phyloP scores from a whole-genome alignment of 2,888 invertebrate species.

The Xanthorhoe spadicearia region DNA sequence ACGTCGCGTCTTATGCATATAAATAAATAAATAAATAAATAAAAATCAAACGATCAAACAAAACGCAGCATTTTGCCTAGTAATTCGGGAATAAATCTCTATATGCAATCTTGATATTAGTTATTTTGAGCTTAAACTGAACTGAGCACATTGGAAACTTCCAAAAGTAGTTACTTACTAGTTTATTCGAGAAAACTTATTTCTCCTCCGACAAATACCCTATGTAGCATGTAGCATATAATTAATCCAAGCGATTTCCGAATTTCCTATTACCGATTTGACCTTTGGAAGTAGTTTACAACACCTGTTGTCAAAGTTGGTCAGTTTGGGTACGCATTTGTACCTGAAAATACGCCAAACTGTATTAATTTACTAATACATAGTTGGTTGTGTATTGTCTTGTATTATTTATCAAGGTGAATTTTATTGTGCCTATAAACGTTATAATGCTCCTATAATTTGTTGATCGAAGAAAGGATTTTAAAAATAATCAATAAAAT shows the following conservation, averaged over 20 bases:
- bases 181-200: neutral
- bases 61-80: too few relatives aligned
- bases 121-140: neutral
- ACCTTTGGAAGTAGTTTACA: constrained; percentile 2
- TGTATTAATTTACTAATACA: neutral
- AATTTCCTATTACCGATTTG: neutral
- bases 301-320: constrained; percentile 9
- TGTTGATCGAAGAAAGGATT: too few relatives aligned
- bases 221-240: neutral
- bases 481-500: too few relatives aligned
- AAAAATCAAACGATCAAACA: too few relatives aligned
- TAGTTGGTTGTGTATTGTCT: neutral
- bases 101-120: too few relatives aligned
- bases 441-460: too few relatives aligned
- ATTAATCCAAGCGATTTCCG: neutral
- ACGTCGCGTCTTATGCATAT: too few relatives aligned
- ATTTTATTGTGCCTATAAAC: neutral
- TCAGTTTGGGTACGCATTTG: constrained; percentile 1
- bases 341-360: neutral
- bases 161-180: neutral
- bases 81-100: too few relatives aligned
- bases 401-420: neutral
- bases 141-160: neutral
- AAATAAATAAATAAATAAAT: too few relatives aligned
- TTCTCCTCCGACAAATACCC: neutral